These are phyloP conservation scores for Gastrophysa polygoni DNA, from an alignment of 2,888 invertebrate species.

Conservation along the genomic window DNA sequence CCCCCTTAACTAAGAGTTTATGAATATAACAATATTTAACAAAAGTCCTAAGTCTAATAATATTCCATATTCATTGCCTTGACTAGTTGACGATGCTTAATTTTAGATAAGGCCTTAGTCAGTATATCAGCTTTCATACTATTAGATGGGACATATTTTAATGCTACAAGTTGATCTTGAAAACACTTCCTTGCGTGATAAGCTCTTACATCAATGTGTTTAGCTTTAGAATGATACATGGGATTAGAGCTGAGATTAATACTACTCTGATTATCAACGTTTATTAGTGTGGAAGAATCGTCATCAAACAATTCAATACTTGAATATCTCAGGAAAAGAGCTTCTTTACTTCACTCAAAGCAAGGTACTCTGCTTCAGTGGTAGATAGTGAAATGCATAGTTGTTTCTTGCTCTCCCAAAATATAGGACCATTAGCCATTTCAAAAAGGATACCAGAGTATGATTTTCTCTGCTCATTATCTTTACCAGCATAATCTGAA, in stretches of 20 bases:
- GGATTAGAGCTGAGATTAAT: background rate
- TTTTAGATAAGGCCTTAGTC: too few relatives aligned
- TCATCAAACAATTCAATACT: conserved; percentile 7
- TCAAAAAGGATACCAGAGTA: conserved; percentile 2
- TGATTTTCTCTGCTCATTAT: background rate
- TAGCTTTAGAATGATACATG: background rate
- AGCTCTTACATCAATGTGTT: background rate
- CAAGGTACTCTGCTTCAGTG: conserved; percentile 28
- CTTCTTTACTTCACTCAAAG: too few relatives aligned
- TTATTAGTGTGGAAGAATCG: background rate
- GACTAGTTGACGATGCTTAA: too few relatives aligned
- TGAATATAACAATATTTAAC: too few relatives aligned
- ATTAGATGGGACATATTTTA: too few relatives aligned
- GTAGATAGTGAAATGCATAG: conserved; percentile 42
- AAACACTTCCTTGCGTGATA: background rate
- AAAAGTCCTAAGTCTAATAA: too few relatives aligned
- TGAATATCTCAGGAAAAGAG: too few relatives aligned
- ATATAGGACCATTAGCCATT: background rate
- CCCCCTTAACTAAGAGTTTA: too few relatives aligned
- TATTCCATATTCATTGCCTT: too few relatives aligned
- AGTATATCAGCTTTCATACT: too few relatives aligned
- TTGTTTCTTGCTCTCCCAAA: conserved; percentile 12
- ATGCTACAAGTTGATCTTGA: too few relatives aligned
- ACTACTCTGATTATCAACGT: background rate
- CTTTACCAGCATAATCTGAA: conserved; percentile 13